Percentiles rank a stretch among this genome's conserved stretches.
These are phyloP conservation scores for Engraulis encrasicolus DNA, from an alignment of 2,113 vertebrate genomes.

Conservation along the genomic window DNA sequence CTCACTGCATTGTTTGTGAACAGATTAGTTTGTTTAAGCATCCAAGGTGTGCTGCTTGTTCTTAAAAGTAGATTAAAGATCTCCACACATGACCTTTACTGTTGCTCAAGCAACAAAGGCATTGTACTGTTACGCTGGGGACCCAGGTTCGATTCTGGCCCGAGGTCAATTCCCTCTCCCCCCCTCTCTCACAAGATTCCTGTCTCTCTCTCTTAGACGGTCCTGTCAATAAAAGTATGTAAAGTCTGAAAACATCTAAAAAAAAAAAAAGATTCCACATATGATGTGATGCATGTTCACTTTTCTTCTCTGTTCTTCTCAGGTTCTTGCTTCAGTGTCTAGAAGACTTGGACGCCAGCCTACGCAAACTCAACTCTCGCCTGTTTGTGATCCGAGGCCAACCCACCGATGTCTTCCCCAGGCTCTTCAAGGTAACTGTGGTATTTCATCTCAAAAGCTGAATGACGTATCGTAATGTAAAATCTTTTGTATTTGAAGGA, in stretches of 20 bases:
- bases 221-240: background rate
- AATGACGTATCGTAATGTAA: background rate
- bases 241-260: too few species aligned
- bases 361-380: conserved; percentile 93
- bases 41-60: background rate
- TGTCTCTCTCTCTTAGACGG: too few species aligned
- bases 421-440: conserved; percentile 89
- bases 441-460: background rate
- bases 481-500: background rate
- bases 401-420: conserved; percentile 97
- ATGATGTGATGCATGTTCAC: too few species aligned
- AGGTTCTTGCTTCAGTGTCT: conserved; percentile 96
- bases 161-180: too few species aligned
- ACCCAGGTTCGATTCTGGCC: too few species aligned
- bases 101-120: too few species aligned
- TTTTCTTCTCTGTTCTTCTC: conserved; percentile 25
- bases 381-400: conserved; percentile 96
- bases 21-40: background rate
- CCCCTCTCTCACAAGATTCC: too few species aligned
- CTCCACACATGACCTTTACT: too few species aligned
- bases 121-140: too few species aligned
- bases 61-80: background rate
- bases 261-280: too few species aligned
- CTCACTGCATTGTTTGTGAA: background rate
- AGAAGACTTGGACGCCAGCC: conserved; percentile 92